Evolutionary conservation across 2,888 invertebrate genomes (phyloP), one percentile per base, ranked within the genome.

Genomic region (Endotricha flammealis): DNA sequence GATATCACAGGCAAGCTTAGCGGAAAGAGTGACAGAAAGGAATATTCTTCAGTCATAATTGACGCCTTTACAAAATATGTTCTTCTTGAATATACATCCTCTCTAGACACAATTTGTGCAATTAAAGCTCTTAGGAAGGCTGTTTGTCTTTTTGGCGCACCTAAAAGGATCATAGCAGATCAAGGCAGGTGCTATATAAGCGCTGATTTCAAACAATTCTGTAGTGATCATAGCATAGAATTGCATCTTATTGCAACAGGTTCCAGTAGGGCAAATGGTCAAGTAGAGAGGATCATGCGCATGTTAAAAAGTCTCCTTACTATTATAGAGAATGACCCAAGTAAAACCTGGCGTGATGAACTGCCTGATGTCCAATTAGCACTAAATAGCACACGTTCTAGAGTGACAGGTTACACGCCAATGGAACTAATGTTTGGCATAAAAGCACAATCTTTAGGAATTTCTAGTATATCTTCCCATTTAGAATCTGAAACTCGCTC

Each of bases 211-310:
- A 52, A 44, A 29, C 12, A 34, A 0, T 55, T 48, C 25, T 53
- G 54, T 24, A 1, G 1, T 0, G 42, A 44, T 1, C 29, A 56
- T 23, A 41, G 40, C 2, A 54, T 57, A 6, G 29, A 49, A 0
- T 39, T 57, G 0, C 55, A 57, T 9, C 23, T 53, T 1, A 55
- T 61, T 0, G 56, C 58, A n/a, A n/a, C n/a, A n/a, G n/a, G n/a
- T n/a, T n/a, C n/a, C n/a, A n/a, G n/a, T n/a, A n/a, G n/a, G n/a
- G n/a, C n/a, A n/a, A n/a, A n/a, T n/a, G n/a, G n/a, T n/a, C n/a
- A n/a, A n/a, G n/a, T n/a, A n/a, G n/a, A n/a, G n/a, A n/a, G n/a
- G n/a, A n/a, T n/a, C n/a, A n/a, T n/a, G n/a, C n/a, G n/a, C n/a
- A n/a, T n/a, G n/a, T n/a, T n/a, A n/a, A n/a, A n/a, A n/a, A n/a